phyloP scores from a whole-genome alignment of 2,797 vertebrate species.

The Clamator glandarius region DNA sequence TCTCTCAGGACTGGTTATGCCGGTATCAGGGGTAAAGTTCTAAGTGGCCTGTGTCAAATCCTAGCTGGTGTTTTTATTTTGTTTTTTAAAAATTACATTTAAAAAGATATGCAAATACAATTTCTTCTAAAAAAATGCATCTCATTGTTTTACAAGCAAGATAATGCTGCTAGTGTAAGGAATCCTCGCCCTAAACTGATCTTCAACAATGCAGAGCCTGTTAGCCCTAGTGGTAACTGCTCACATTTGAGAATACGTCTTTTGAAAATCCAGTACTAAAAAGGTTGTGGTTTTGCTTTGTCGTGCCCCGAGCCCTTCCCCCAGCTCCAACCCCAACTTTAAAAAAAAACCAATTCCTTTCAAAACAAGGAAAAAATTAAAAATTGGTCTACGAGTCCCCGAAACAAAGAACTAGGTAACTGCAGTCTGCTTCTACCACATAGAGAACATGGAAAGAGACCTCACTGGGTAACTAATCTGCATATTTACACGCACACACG shows the following conservation, averaged over 20 bases:
- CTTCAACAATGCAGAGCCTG: background rate
- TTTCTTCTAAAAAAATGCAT: constrained; percentile 32
- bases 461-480: background rate
- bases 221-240: background rate
- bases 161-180: background rate
- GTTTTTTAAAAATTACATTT: constrained; percentile 26
- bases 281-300: background rate
- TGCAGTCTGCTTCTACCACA: constrained; percentile 12
- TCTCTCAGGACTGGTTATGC: constrained; percentile 52
- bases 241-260: background rate
- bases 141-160: constrained; percentile 28
- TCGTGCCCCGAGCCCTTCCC: background rate
- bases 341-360: constrained; percentile 9
- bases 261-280: constrained; percentile 8
- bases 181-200: background rate
- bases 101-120: constrained; percentile 49
- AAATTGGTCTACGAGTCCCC: constrained; percentile 16
- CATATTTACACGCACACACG: background rate
- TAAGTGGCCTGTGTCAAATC: constrained; percentile 6
- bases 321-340: constrained; percentile 14
- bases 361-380: constrained; percentile 35
- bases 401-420: background rate
- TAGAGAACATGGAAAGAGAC: background rate
- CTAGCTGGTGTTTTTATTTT: background rate
- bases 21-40: constrained; percentile 31